Percentiles rank a stretch among this genome's conserved stretches.
Conservation (phyloP, 2,888 invertebrate genomes). For the Meandrusa payeni region DNA sequence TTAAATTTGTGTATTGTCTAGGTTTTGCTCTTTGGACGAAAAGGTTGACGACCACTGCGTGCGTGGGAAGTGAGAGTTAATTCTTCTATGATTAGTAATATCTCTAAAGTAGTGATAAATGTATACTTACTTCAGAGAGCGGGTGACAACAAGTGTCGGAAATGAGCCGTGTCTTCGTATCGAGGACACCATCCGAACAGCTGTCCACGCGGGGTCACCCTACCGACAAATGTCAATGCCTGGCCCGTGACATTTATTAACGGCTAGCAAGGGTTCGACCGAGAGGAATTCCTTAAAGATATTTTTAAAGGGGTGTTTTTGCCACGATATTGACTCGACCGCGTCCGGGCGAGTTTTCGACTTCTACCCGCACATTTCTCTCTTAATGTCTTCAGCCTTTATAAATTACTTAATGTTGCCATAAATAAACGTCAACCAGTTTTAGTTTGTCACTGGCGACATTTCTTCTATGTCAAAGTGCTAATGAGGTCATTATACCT, state of each 20-base stretch:
- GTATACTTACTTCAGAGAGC: slow-evolving; percentile 1
- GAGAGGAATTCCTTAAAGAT: slow-evolving; percentile 55
- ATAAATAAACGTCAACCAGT: neutral
- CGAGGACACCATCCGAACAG: slow-evolving; percentile 35
- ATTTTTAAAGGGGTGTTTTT: slow-evolving; percentile 49
- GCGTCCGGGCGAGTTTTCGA: slow-evolving; percentile 28
- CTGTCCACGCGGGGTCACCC: slow-evolving; percentile 31
- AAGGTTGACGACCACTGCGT: too few species aligned
- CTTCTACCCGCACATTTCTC: too few species aligned
- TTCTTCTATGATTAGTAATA: too few species aligned
- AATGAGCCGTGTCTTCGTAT: slow-evolving; percentile 38
- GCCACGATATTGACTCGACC: slow-evolving; percentile 32
- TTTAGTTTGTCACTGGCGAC: too few species aligned
- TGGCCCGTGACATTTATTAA: slow-evolving; percentile 69
- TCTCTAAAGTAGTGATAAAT: neutral
- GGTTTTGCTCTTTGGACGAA: too few species aligned
- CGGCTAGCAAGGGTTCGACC: slow-evolving; percentile 57
- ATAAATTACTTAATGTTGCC: slow-evolving; percentile 2
- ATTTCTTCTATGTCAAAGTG: too few species aligned
- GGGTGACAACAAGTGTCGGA: slow-evolving; percentile 43
- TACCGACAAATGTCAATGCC: slow-evolving; percentile 26
- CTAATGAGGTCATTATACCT: neutral
- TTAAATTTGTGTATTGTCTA: too few species aligned
- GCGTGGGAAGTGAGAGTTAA: neutral
- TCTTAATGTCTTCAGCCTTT: too few species aligned